A percentile compares a stretch with the other conserved stretches of the same genome.
Evolutionary conservation across 2,797 vertebrate genomes (phyloP).

Genomic region (Enteromius treurensis): DNA sequence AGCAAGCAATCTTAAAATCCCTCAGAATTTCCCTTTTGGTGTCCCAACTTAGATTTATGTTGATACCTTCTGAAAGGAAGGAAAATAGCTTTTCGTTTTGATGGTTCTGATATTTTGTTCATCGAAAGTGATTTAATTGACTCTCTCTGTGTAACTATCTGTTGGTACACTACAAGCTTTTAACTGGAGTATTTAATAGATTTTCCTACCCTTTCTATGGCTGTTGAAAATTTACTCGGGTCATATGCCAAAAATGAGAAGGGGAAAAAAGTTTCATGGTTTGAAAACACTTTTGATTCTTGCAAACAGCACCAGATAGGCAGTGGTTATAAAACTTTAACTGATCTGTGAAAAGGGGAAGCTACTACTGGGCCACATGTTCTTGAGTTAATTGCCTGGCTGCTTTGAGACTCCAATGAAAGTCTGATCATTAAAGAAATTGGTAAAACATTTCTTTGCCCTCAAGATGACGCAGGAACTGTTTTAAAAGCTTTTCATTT

Average conservation of each 20-base stretch:
- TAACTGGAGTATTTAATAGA: slow-evolving; percentile 77
- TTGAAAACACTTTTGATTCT: slow-evolving; percentile 80
- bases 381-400: slow-evolving; percentile 75
- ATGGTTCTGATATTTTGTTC: slow-evolving; percentile 66
- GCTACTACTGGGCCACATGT: slow-evolving; percentile 77
- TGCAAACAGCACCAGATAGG: slow-evolving; percentile 76
- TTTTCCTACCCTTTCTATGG: slow-evolving; percentile 76
- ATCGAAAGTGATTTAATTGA: slow-evolving; percentile 58
- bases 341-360: slow-evolving; percentile 81
- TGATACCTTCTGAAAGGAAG: not conserved
- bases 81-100: slow-evolving; percentile 36
- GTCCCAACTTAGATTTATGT: no score
- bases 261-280: slow-evolving; percentile 65
- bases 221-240: slow-evolving; percentile 76
- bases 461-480: slow-evolving; percentile 77
- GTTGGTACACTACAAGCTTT: slow-evolving; percentile 61
- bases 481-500: slow-evolving; percentile 75
- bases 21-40: not conserved
- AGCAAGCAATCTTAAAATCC: not conserved
- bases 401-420: slow-evolving; percentile 71
- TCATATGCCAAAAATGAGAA: slow-evolving; percentile 72
- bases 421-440: slow-evolving; percentile 78
- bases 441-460: slow-evolving; percentile 66
- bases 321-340: slow-evolving; percentile 78
- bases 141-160: slow-evolving; percentile 66